Evolutionary conservation across 2,888 invertebrate genomes (phyloP).

Genomic region (Eupithecia pulchellata): DNA sequence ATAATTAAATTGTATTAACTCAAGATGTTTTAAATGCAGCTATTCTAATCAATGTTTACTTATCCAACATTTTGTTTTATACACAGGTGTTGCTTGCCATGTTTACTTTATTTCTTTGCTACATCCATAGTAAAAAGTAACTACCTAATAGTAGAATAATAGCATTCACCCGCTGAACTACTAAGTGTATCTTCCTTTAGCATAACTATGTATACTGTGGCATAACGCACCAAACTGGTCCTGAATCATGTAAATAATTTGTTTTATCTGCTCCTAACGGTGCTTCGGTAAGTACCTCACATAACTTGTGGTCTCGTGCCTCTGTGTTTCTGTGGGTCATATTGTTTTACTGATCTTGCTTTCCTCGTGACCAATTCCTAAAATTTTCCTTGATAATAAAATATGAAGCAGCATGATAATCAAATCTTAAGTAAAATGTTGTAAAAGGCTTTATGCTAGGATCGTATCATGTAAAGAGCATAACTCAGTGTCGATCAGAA

Average conservation of each 20-base stretch:
- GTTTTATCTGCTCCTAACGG: not conserved
- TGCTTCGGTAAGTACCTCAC: conserved; percentile 3
- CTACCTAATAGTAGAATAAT: not conserved
- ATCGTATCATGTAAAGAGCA: not conserved
- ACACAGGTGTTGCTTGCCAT: conserved; percentile 37
- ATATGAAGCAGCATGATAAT: not conserved
- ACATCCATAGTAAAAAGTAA: not conserved
- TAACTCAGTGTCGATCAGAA: not conserved
- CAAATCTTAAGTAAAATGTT: not conserved
- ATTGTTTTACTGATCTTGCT: not conserved
- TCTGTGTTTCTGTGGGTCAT: conserved; percentile 5
- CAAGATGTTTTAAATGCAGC: conserved; percentile 40
- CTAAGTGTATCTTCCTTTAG: not conserved
- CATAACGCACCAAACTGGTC: conserved; percentile 1
- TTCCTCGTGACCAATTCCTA: not conserved
- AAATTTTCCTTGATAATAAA: not conserved
- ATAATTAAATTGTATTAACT: conserved; percentile 14
- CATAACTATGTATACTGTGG: too few relatives aligned
- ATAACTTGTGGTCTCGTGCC: not conserved
- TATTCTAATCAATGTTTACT: conserved; percentile 32
- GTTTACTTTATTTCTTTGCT: conserved; percentile 13
- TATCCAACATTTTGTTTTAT: conserved; percentile 40
- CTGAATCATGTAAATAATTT: conserved; percentile 15
- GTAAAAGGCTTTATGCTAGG: not conserved
- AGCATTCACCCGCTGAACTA: not conserved